A percentile compares a stretch with the other conserved stretches of the same genome.
phyloP scores from a whole-genome alignment of 2,888 invertebrate species.

The Hypolimnas misippus region DNA sequence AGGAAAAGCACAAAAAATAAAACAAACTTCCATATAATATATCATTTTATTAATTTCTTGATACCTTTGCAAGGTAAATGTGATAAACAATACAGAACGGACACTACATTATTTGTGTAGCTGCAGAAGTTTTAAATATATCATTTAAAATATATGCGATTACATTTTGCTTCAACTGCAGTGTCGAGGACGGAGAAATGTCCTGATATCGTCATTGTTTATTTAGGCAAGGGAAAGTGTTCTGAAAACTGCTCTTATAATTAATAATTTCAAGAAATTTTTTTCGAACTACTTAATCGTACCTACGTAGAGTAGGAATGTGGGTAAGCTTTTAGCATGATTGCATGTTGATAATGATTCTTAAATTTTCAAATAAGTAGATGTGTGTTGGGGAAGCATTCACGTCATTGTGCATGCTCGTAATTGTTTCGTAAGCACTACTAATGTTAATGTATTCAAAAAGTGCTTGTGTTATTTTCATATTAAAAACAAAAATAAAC shows the following conservation, averaged over 20 bases:
- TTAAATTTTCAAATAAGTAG: constrained; percentile 40
- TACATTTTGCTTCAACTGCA: constrained; percentile 57
- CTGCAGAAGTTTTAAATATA: constrained; percentile 51
- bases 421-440: background rate
- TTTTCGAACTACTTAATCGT: constrained; percentile 70
- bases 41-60: constrained; percentile 72
- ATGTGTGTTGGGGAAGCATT: constrained; percentile 3
- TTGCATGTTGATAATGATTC: constrained; percentile 57
- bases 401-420: background rate
- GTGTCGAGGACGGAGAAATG: constrained; percentile 72
- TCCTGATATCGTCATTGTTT: constrained; percentile 57
- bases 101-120: constrained; percentile 65
- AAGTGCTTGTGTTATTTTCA: background rate
- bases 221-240: constrained; percentile 64
- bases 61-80: constrained; percentile 79
- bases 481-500: background rate
- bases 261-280: constrained; percentile 75
- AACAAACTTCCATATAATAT: constrained; percentile 40
- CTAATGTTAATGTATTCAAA: background rate
- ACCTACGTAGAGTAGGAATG: constrained; percentile 69
- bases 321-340: constrained; percentile 76
- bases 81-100: constrained; percentile 71
- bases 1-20: constrained; percentile 9
- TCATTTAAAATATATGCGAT: constrained; percentile 49
- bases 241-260: constrained; percentile 72